A percentile compares a stretch with the other conserved stretches of the same genome.
phyloP scores from a whole-genome alignment of 2,888 invertebrate species.

The Ptychoptera contaminata region DNA sequence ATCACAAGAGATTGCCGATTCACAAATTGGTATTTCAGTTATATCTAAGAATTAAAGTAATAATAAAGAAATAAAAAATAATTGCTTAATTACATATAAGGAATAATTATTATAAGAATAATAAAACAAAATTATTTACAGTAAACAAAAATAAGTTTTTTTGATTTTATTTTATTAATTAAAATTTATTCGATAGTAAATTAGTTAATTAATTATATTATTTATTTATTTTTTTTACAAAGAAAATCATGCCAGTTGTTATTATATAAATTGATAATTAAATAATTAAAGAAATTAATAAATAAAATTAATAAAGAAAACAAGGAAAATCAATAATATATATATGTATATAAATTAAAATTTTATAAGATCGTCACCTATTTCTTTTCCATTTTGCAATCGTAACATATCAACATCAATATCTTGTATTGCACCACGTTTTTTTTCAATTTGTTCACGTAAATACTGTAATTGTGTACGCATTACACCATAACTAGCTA shows the following conservation, averaged over 20 bases:
- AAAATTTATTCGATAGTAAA: not conserved
- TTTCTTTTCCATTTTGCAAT: slow-evolving; percentile 47
- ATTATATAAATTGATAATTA: not conserved
- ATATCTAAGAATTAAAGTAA: slow-evolving; percentile 41
- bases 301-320: not conserved
- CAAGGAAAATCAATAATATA: not conserved
- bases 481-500: slow-evolving; percentile 72
- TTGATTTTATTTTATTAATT: too few species aligned
- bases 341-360: slow-evolving; percentile 18
- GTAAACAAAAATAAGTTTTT: not conserved
- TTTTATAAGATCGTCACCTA: slow-evolving; percentile 40
- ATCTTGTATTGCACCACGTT: slow-evolving; percentile 38
- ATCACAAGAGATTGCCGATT: slow-evolving; percentile 77
- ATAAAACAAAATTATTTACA: not conserved
- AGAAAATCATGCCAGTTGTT: not conserved
- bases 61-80: slow-evolving; percentile 9
- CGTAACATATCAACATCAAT: slow-evolving; percentile 55
- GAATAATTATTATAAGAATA: not conserved
- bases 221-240: too few species aligned
- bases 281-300: not conserved
- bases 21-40: slow-evolving; percentile 70
- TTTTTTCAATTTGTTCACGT: slow-evolving; percentile 42
- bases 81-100: slow-evolving; percentile 1
- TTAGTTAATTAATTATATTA: not conserved
- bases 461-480: slow-evolving; percentile 49